Conservation (phyloP, 23 tunicate species). For the Trididemnum nubilum region DNA sequence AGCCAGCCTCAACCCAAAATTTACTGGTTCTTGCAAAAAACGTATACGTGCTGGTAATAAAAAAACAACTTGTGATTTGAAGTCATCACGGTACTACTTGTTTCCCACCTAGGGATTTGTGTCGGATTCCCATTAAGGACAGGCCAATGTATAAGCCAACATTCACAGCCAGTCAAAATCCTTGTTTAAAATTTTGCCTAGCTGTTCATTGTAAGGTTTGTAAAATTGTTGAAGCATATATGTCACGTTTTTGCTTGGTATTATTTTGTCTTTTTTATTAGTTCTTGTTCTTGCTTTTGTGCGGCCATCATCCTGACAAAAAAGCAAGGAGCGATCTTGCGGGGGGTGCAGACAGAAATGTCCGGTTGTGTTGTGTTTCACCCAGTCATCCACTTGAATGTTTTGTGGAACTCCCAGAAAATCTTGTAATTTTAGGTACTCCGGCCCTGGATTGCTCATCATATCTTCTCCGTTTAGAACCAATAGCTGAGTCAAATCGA, state of each 20-base stretch:
- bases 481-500: slow-evolving; percentile 10
- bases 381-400: slow-evolving; percentile 4
- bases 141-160: no score
- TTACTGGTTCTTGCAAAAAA: no score
- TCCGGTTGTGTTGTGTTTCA: slow-evolving; percentile 10
- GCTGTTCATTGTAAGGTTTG: slow-evolving; percentile 21
- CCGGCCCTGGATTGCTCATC: slow-evolving; percentile 33
- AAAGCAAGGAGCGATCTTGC: neutral
- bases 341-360: slow-evolving; percentile 21
- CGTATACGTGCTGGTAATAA: no score
- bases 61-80: no score
- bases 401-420: slow-evolving; percentile 10
- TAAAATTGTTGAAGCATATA: neutral
- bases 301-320: neutral
- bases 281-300: slow-evolving; percentile 26
- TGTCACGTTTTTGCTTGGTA: neutral
- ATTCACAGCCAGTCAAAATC: slow-evolving; percentile 11
- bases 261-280: neutral
- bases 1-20: no score
- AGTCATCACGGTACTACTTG: no score
- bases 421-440: slow-evolving; percentile 11
- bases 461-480: slow-evolving; percentile 11
- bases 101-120: no score
- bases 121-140: no score
- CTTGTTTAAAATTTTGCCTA: neutral